Evolutionary conservation across 2,113 vertebrate genomes (phyloP).

Genomic region (Ornithorhynchus anatinus): DNA sequence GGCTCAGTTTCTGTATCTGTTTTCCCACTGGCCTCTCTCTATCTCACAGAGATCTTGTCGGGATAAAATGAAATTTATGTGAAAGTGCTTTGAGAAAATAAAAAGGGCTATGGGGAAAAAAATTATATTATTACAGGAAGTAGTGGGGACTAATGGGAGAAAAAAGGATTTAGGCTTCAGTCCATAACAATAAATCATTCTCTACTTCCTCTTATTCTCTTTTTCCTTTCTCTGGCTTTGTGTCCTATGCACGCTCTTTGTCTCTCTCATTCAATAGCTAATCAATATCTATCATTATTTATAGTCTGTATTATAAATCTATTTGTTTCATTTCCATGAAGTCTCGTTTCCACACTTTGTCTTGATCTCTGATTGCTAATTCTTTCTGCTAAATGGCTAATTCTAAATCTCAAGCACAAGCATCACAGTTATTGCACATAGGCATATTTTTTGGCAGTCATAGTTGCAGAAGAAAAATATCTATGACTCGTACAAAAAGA

Average conservation of each 20-base stretch:
- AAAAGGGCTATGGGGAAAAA: too few relatives aligned
- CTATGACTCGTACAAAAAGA: neutral
- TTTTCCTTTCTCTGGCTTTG: neutral
- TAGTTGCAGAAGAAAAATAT: neutral
- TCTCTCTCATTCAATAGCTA: neutral
- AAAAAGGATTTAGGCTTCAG: neutral
- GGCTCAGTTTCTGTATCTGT: too few relatives aligned
- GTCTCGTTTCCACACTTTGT: neutral
- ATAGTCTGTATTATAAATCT: neutral
- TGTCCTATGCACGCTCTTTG: neutral
- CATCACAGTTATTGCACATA: neutral
- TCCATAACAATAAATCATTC: constrained; percentile 24
- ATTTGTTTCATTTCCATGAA: neutral
- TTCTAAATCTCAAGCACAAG: neutral
- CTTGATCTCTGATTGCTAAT: constrained; percentile 12
- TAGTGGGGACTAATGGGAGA: too few relatives aligned
- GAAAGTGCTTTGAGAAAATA: too few relatives aligned
- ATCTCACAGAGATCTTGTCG: too few relatives aligned
- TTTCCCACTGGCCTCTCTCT: too few relatives aligned
- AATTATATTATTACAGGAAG: neutral
- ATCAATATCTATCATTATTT: neutral
- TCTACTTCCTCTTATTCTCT: neutral
- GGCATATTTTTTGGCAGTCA: neutral
- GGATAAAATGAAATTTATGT: too few relatives aligned
- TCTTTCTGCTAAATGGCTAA: constrained; percentile 7